phyloP scores from a whole-genome alignment of 2,113 vertebrate species.

The Eptesicus fuscus region DNA sequence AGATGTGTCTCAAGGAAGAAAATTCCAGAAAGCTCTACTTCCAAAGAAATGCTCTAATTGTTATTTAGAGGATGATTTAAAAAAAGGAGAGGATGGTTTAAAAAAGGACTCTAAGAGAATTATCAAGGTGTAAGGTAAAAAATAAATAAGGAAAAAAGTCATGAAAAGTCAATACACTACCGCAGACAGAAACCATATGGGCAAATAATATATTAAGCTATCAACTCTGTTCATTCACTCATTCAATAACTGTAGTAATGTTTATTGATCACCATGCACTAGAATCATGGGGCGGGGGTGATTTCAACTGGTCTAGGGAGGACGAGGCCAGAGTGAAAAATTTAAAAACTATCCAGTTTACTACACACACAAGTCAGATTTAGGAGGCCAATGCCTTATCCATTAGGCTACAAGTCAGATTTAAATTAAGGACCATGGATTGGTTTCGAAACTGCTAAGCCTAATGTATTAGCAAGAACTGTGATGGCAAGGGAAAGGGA shows the following conservation, averaged over 20 bases:
- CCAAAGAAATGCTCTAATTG: not conserved
- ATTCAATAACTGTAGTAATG: not conserved
- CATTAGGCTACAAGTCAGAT: constrained; percentile 75
- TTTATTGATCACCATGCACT: not conserved
- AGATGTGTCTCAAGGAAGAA: not conserved
- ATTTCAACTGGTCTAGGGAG: not conserved
- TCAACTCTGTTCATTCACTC: not conserved
- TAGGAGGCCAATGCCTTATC: constrained; percentile 84
- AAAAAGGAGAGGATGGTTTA: not conserved
- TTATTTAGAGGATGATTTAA: not conserved
- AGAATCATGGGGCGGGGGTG: not conserved
- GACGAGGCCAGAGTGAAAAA: not conserved
- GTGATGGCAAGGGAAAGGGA: not conserved
- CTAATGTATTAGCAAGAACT: not conserved
- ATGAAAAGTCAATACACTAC: not conserved
- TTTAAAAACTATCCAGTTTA: not conserved
- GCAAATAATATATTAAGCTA: not conserved
- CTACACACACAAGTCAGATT: not conserved
- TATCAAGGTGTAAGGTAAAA: not conserved
- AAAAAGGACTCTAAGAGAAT: not conserved
- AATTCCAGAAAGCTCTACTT: not conserved
- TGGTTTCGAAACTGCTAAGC: not conserved
- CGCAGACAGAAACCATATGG: not conserved
- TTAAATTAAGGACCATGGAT: not conserved
- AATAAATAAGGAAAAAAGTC: not conserved